Percentiles rank a stretch among this genome's conserved stretches.
Evolutionary conservation across 1,140 invertebrate genomes (phyloP).

Genomic region (Stegodyphus dumicola): DNA sequence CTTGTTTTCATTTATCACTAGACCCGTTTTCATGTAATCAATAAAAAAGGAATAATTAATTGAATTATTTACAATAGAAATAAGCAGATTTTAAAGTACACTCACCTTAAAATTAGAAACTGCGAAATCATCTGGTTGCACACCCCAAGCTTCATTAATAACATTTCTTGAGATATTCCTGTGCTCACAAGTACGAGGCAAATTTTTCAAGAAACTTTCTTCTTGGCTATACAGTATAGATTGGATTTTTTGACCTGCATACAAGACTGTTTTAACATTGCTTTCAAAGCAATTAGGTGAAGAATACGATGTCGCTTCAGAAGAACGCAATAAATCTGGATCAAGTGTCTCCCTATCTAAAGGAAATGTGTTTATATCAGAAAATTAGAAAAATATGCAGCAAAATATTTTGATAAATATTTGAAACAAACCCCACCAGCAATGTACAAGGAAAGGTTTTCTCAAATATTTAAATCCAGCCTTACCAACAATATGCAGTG

Average conservation of each 20-base stretch:
- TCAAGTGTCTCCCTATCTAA: background rate
- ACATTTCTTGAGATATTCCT: constrained; percentile 9
- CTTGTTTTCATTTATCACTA: too few species aligned
- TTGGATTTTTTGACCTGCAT: constrained; percentile 32
- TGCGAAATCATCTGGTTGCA: constrained; percentile 9
- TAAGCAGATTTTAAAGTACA: background rate
- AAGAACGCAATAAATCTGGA: background rate
- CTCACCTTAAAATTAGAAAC: constrained; percentile 34
- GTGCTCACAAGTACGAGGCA: constrained; percentile 45
- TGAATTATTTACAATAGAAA: too few species aligned
- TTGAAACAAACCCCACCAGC: background rate
- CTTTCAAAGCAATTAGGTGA: background rate
- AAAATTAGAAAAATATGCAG: too few species aligned
- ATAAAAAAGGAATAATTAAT: too few species aligned
- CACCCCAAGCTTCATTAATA: constrained; percentile 31
- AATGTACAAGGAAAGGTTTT: background rate
- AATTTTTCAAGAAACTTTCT: constrained; percentile 48
- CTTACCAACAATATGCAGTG: too few species aligned
- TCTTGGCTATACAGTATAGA: constrained; percentile 43
- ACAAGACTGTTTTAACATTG: constrained; percentile 3
- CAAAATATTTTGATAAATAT: too few species aligned
- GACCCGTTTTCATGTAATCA: too few species aligned
- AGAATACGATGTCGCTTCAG: background rate
- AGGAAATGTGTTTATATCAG: too few species aligned
- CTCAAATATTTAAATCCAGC: too few species aligned